These are phyloP conservation scores for Spialia ferax DNA, from an alignment of 2,888 invertebrate species.

Conservation along the genomic window DNA sequence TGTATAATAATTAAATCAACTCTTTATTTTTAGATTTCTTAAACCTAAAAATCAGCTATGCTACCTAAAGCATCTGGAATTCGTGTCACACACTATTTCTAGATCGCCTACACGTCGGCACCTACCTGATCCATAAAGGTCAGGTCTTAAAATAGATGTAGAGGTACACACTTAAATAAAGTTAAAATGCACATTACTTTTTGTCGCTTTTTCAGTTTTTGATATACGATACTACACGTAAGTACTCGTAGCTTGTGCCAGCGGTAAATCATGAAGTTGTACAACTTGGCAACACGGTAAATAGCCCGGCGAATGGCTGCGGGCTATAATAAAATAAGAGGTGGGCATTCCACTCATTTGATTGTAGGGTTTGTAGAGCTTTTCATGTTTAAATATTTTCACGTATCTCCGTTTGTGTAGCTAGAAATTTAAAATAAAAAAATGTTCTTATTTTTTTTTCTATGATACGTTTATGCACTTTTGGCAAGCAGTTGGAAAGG, in stretches of 20 bases:
- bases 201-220: slow-evolving; percentile 9
- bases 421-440: slow-evolving; percentile 15
- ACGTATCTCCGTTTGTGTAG: slow-evolving; percentile 12
- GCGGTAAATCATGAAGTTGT: slow-evolving; percentile 33
- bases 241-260: slow-evolving; percentile 10
- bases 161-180: too few species aligned
- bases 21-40: neutral
- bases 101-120: neutral
- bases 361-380: slow-evolving; percentile 29
- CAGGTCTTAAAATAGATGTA: neutral
- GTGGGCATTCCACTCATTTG: slow-evolving; percentile 30
- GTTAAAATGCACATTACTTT: slow-evolving; percentile 13
- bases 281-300: slow-evolving; percentile 35
- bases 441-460: slow-evolving; percentile 7
- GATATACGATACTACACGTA: slow-evolving; percentile 15
- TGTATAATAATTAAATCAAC: too few species aligned
- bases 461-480: slow-evolving; percentile 26
- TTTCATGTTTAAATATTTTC: slow-evolving; percentile 28
- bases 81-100: neutral
- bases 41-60: neutral
- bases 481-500: slow-evolving; percentile 48
- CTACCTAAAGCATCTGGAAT: neutral
- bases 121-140: slow-evolving; percentile 7
- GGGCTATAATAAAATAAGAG: slow-evolving; percentile 32
- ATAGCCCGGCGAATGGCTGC: slow-evolving; percentile 34